Conservation (phyloP, 2,113 vertebrate genomes). For the pig (Sus scrofa) region T2T-Sscrofa CM000812.6:25506501-25507000, state of each 20-base stretch:
- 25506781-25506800: background rate
- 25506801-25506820: background rate
- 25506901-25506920: background rate
- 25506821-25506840: background rate
- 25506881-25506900: background rate
- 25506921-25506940: slow-evolving; percentile 20
- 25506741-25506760: background rate
- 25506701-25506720: background rate
- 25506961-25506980: background rate
- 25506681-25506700: background rate
- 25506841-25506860: background rate
- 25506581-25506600: background rate
- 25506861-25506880: background rate
- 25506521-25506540: too few species aligned
- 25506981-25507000: slow-evolving; percentile 3
- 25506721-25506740: background rate
- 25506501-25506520: too few species aligned
- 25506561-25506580: too few species aligned
- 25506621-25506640: slow-evolving; percentile 52
- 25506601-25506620: background rate
- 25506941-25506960: slow-evolving; percentile 33
- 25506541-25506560: too few species aligned
- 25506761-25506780: background rate
- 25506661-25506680: background rate
- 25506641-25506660: background rate